Conservation (phyloP, 2,888 invertebrate genomes). For the Sussaba pulchella region DNA sequence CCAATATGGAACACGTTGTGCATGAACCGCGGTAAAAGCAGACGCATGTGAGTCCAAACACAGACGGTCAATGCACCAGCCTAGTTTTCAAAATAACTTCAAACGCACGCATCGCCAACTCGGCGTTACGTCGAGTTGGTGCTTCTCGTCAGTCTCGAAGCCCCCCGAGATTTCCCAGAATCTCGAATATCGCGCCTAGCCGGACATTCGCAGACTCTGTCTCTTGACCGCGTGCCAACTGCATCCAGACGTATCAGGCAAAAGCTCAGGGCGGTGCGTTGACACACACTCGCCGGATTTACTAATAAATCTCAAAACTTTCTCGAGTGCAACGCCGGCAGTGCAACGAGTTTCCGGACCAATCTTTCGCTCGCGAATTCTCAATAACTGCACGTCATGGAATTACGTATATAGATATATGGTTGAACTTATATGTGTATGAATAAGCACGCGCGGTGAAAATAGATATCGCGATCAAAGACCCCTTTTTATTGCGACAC, state of each 20-base stretch:
- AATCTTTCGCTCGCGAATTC: slow-evolving; percentile 49
- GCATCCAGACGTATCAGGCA: slow-evolving; percentile 41
- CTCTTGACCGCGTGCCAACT: slow-evolving; percentile 79
- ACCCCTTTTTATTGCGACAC: slow-evolving; percentile 58
- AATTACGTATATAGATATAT: slow-evolving; percentile 24
- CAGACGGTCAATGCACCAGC: slow-evolving; percentile 81
- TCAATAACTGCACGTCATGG: slow-evolving; percentile 39
- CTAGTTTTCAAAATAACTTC: slow-evolving; percentile 80
- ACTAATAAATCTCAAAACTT: slow-evolving; percentile 60
- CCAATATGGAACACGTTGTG: not conserved
- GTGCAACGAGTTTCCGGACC: slow-evolving; percentile 59
- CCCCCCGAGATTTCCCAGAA: slow-evolving; percentile 73
- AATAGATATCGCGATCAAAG: slow-evolving; percentile 61
- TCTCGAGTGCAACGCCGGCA: slow-evolving; percentile 24
- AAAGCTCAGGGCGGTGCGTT: slow-evolving; percentile 49
- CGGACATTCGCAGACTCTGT: slow-evolving; percentile 79
- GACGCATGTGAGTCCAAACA: slow-evolving; percentile 44
- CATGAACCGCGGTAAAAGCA: not conserved
- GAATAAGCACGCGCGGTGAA: slow-evolving; percentile 32
- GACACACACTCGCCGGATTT: slow-evolving; percentile 61
- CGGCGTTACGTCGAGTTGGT: slow-evolving; percentile 8
- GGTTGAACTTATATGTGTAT: too few species aligned
- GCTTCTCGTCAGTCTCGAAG: slow-evolving; percentile 45
- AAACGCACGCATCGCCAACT: slow-evolving; percentile 68
- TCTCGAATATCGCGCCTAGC: slow-evolving; percentile 74